Evolutionary conservation across 2,888 invertebrate species (phyloP).

Genomic region (Tortricodes alternella): DNA sequence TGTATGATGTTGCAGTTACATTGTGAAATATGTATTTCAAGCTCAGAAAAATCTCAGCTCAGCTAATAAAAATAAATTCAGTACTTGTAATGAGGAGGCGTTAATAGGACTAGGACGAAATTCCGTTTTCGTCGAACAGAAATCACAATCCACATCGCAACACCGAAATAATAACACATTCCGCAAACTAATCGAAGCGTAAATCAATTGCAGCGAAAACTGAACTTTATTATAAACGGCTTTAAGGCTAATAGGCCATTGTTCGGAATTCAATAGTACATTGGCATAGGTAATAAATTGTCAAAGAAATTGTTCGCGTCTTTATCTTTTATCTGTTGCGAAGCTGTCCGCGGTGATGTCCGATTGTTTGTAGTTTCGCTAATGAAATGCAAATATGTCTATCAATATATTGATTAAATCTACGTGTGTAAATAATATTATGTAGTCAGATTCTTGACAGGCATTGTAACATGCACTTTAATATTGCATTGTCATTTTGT

Average conservation of each 20-base stretch:
- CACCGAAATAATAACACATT: conserved; percentile 25
- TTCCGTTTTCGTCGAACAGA: conserved; percentile 1
- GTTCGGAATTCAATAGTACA: conserved; percentile 10
- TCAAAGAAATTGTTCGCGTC: conserved; percentile 30
- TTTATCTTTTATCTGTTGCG: conserved; percentile 13
- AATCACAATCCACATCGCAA: conserved; percentile 14
- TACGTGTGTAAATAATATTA: not conserved
- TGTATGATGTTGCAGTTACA: no score
- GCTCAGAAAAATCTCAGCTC: no score
- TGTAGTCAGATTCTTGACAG: not conserved
- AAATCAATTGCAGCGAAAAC: conserved; percentile 1
- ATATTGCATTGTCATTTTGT: not conserved
- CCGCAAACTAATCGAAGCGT: conserved; percentile 24
- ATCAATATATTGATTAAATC: conserved; percentile 7
- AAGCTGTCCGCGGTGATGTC: conserved; percentile 18
- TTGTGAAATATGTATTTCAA: no score
- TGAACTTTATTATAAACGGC: not conserved
- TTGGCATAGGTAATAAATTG: conserved; percentile 20
- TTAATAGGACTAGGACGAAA: conserved; percentile 5
- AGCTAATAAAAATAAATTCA: not conserved
- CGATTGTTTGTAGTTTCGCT: conserved; percentile 32
- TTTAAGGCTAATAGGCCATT: conserved; percentile 17
- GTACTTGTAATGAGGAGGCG: no score
- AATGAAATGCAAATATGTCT: conserved; percentile 29
- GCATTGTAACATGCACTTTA: not conserved